These are phyloP conservation scores for Drosophila ohnishii DNA, from an alignment of 1,140 invertebrate species.

Conservation along the genomic window DNA sequence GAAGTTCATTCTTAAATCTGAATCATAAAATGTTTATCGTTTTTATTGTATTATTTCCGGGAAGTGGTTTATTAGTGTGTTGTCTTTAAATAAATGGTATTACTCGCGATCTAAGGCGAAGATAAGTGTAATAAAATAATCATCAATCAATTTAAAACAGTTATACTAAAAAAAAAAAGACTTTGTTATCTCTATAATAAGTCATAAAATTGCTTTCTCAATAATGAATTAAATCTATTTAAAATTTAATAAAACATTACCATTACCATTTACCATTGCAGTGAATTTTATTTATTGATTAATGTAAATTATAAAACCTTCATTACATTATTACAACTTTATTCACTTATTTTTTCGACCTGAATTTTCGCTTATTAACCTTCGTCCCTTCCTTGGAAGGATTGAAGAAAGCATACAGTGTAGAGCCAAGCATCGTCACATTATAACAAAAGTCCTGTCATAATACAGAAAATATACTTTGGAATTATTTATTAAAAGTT, in stretches of 20 bases:
- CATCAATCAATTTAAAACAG: not conserved
- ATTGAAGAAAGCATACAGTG: not conserved
- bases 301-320: no score
- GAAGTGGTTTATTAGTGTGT: not conserved
- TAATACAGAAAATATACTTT: not conserved
- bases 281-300: not conserved
- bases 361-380: not conserved
- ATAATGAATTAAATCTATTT: not conserved
- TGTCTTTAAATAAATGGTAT: not conserved
- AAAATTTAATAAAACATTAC: not conserved
- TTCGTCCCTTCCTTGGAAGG: not conserved
- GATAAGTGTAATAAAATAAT: no score
- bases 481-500: not conserved
- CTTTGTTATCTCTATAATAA: not conserved
- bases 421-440: not conserved
- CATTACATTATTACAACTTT: not conserved
- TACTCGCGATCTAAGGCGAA: no score
- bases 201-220: not conserved
- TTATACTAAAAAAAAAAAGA: not conserved
- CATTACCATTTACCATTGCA: no score
- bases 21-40: not conserved
- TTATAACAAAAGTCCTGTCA: slow-evolving; percentile 1
- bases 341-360: not conserved
- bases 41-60: not conserved
- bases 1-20: not conserved